phyloP scores from a whole-genome alignment of 1,140 invertebrate genomes.

The Brachionus rubens region DNA sequence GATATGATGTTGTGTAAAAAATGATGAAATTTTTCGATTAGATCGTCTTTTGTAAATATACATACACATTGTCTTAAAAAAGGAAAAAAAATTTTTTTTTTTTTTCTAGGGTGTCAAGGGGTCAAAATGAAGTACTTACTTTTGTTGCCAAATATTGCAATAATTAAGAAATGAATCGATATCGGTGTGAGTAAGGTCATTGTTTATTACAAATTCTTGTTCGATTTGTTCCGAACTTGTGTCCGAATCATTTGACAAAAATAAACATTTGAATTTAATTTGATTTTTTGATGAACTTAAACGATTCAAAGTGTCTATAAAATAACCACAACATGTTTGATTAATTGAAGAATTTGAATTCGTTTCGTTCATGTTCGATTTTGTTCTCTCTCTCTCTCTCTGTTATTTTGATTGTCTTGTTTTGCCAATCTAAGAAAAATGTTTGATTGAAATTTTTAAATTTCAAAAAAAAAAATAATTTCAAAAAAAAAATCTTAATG shows the following conservation, averaged over 20 bases:
- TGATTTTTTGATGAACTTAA: not conserved
- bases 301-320: not conserved
- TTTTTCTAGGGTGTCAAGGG: too few relatives aligned
- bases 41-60: slow-evolving; percentile 22
- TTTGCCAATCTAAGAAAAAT: too few relatives aligned
- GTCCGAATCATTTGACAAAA: not conserved
- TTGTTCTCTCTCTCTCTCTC: too few relatives aligned
- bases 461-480: too few relatives aligned
- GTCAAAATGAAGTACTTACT: too few relatives aligned
- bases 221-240: slow-evolving; percentile 6
- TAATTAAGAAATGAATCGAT: slow-evolving; percentile 8
- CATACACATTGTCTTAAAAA: slow-evolving; percentile 32
- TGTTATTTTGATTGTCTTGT: too few relatives aligned
- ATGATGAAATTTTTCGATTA: slow-evolving; percentile 30
- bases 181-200: slow-evolving; percentile 5
- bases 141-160: slow-evolving; percentile 36
- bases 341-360: not conserved
- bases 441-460: too few relatives aligned
- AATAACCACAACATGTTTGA: slow-evolving; percentile 6
- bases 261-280: not conserved
- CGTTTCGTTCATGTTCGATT: too few relatives aligned
- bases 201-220: slow-evolving; percentile 24
- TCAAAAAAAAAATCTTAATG: too few relatives aligned
- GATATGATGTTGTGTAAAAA: slow-evolving; percentile 25
- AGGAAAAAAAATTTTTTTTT: not conserved